These are phyloP conservation scores for Crenichthys baileyi DNA, from an alignment of 2,797 vertebrate species.

Conservation along the genomic window DNA sequence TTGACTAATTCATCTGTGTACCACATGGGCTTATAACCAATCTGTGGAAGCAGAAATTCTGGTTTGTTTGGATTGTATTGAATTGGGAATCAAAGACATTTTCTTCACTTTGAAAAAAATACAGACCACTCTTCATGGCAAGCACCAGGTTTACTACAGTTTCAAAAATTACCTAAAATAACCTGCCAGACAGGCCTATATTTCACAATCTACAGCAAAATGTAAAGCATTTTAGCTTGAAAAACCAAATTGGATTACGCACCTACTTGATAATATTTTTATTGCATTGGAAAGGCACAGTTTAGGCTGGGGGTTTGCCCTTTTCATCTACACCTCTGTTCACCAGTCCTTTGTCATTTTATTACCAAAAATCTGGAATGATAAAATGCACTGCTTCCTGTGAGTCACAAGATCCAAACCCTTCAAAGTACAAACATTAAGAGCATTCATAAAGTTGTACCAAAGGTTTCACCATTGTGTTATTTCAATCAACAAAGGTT, in stretches of 20 bases:
- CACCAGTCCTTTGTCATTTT: conserved; percentile 28
- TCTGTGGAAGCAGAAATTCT: not conserved
- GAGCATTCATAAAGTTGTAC: conserved; percentile 31
- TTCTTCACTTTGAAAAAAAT: not conserved
- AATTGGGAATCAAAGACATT: not conserved
- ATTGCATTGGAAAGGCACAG: not conserved
- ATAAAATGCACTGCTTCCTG: conserved; percentile 44
- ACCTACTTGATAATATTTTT: not conserved
- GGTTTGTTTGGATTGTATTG: not conserved
- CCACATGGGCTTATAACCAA: not conserved
- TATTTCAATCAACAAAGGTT: conserved; percentile 32
- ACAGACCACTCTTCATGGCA: not conserved
- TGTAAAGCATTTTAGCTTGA: not conserved
- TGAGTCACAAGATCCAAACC: conserved; percentile 33
- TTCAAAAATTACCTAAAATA: not conserved
- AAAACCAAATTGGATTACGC: not conserved
- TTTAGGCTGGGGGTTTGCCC: not conserved
- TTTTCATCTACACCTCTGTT: conserved; percentile 13
- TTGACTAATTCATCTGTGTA: not conserved
- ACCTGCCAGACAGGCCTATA: not conserved
- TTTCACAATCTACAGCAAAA: not conserved
- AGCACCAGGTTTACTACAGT: not conserved
- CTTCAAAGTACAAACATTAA: conserved; percentile 35
- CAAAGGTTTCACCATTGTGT: conserved; percentile 32
- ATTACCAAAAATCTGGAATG: conserved; percentile 42